Evolutionary conservation across 2,888 invertebrate species (phyloP), one percentile per base, ranked within the genome.

Genomic region (Microplitis manilae): DNA sequence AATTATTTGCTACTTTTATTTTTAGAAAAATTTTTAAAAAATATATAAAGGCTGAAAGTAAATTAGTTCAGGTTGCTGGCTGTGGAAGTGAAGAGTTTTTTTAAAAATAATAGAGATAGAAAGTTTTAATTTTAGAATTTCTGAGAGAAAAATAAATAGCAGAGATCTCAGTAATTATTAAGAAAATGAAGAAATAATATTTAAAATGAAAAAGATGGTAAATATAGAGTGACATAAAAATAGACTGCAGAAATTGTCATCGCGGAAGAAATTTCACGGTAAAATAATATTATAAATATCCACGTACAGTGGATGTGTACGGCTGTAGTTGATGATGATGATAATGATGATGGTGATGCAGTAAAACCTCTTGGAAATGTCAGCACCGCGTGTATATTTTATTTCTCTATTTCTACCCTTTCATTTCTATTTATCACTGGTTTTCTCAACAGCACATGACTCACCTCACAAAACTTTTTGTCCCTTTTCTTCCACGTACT

Each of bases 371-470:
- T 41, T 68, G 71, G 71, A 71, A 71, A 39, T 71, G 61, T 61
- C 71, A 71, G 61, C 61, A 30, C 30, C 30, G 30, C 4, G 4
- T 4, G n/a, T 61, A n/a, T 13, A 50, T 50, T 50, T 50, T 50
- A 50, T 50, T 50, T 13, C 50, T 39, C 62, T 20, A 59, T 64
- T 60, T 20, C n/a, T 75, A n/a, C 39, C 40, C 4, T 71, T 65
- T 67, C 76, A 71, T 72, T 76, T 72, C 40, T 68, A 72, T 72
- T 68, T 72, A 65, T 76, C 71, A 67, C 68, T 59, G 59, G 59
- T 50, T 73, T 59, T 73, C 71, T 30, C 61, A 60, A 39, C 71
- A 71, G 39, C 13, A 41, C 20, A 41, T 71, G 61, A 71, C 60
- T 71, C 71, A 71, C 71, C 30, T n/a, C 8, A 61, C 38, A 59